These are phyloP conservation scores for Gadopsis bispinosus DNA, from an alignment of 2,797 vertebrate species.

Conservation along the genomic window DNA sequence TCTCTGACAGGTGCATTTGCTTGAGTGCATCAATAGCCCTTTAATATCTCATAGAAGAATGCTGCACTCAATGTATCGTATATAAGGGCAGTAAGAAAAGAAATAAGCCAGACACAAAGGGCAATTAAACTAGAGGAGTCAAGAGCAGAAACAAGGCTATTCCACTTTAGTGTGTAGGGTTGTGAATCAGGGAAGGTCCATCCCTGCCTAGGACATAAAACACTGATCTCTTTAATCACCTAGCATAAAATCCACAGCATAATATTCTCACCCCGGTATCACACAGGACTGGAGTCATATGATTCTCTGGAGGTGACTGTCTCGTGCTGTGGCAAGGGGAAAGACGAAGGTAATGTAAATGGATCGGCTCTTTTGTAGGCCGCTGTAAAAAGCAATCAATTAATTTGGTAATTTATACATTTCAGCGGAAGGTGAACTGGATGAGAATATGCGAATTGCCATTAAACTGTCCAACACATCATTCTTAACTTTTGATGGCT, in stretches of 20 bases:
- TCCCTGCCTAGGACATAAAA: constrained; percentile 77
- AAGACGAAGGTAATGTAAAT: constrained; percentile 73
- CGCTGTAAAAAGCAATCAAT: constrained; percentile 76
- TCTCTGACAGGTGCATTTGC: constrained; percentile 63
- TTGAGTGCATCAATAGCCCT: constrained; percentile 50
- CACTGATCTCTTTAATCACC: constrained; percentile 78
- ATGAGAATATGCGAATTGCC: constrained; percentile 63
- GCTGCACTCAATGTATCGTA: constrained; percentile 46
- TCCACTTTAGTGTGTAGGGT: constrained; percentile 64
- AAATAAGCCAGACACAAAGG: constrained; percentile 67
- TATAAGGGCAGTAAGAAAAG: constrained; percentile 56
- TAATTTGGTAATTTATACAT: constrained; percentile 78
- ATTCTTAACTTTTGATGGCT: constrained; percentile 55
- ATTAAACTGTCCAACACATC: constrained; percentile 70
- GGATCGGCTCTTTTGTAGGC: constrained; percentile 69
- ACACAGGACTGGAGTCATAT: constrained; percentile 69
- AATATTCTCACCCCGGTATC: constrained; percentile 73
- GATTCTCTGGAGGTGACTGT: constrained; percentile 77
- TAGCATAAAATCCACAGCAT: constrained; percentile 77
- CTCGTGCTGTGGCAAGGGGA: constrained; percentile 58
- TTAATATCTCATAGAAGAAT: constrained; percentile 56
- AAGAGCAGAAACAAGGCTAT: constrained; percentile 66
- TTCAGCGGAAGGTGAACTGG: constrained; percentile 71
- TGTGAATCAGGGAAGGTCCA: constrained; percentile 75
- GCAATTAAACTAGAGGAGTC: constrained; percentile 71